Conservation (phyloP, 2,113 vertebrate species). For the Dasyornis broadbenti region DNA sequence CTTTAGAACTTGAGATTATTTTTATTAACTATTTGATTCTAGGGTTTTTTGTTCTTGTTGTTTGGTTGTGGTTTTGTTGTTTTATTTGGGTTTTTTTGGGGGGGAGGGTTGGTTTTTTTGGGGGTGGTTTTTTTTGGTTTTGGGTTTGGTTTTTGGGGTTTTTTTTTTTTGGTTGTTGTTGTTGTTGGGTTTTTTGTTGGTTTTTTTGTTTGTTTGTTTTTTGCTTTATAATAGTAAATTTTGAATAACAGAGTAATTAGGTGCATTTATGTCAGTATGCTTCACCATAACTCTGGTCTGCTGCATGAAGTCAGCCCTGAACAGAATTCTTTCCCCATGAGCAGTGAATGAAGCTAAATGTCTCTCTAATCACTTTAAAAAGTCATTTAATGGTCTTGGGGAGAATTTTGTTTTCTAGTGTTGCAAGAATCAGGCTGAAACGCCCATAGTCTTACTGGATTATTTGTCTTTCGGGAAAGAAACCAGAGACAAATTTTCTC, state of each 20-base stretch:
- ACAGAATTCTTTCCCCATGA: background rate
- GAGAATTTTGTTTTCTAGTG: background rate
- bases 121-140: background rate
- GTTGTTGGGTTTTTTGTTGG: no score
- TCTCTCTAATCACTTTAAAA: background rate
- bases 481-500: background rate
- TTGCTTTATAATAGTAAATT: background rate
- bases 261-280: slow-evolving; percentile 6
- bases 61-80: background rate
- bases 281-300: background rate
- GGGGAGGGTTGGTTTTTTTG: no score
- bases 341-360: background rate
- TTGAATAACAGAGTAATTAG: slow-evolving; percentile 43
- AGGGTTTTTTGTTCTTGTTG: background rate
- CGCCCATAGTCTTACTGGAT: background rate
- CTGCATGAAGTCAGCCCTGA: background rate
- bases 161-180: no score
- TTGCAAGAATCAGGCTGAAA: slow-evolving; percentile 15
- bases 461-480: background rate
- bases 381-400: background rate
- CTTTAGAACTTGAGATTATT: background rate
- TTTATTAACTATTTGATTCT: background rate
- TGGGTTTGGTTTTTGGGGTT: no score
- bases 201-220: background rate
- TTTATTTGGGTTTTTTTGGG: no score